Evolutionary conservation across 92 coral and sea anemone species (phyloP).

Genomic region (Epizoanthus rinbou): DNA sequence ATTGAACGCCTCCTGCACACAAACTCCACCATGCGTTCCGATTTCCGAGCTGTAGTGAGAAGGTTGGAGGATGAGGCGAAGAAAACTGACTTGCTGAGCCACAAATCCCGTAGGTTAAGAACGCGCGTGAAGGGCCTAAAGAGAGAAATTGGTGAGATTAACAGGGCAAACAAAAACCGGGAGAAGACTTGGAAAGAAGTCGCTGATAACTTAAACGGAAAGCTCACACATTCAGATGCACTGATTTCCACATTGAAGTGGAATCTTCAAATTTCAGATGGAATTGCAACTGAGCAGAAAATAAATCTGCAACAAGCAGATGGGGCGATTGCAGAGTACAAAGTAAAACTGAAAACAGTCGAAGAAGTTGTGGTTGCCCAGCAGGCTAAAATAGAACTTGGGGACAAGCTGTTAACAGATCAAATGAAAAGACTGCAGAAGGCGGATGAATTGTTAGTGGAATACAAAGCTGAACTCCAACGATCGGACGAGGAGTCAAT

Average conservation of each 20-base stretch:
- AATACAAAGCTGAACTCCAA: background rate
- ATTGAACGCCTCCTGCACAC: conserved; percentile 23
- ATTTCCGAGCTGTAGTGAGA: background rate
- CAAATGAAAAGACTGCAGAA: background rate
- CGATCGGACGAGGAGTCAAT: background rate
- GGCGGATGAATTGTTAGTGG: background rate
- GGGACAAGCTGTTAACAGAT: background rate
- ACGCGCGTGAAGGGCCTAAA: background rate
- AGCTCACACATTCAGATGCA: no score
- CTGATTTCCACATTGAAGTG: background rate
- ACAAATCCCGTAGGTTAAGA: background rate
- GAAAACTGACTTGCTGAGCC: background rate
- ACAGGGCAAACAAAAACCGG: background rate
- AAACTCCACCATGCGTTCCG: conserved; percentile 1
- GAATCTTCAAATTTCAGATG: background rate
- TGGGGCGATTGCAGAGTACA: background rate
- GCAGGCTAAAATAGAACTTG: background rate
- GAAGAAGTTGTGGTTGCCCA: background rate
- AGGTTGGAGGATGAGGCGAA: background rate
- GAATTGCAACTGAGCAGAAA: background rate
- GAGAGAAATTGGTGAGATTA: background rate
- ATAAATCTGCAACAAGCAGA: background rate
- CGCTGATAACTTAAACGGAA: no score
- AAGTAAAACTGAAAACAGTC: background rate
- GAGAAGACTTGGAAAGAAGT: background rate